Evolutionary conservation across 2,113 vertebrate genomes (phyloP).

Genomic region (Phaetusa simplex): DNA sequence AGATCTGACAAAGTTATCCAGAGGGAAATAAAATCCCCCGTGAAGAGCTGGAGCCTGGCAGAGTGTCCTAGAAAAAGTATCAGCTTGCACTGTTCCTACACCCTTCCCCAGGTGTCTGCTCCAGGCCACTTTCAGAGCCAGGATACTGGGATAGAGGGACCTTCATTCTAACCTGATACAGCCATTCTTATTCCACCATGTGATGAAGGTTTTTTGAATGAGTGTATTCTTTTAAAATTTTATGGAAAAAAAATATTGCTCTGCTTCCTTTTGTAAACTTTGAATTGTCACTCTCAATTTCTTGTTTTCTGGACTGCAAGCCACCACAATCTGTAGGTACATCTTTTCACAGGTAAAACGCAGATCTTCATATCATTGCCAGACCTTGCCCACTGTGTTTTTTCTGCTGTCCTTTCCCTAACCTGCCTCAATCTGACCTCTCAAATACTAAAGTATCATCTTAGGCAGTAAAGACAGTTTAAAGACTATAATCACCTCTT

Average conservation of each 20-base stretch:
- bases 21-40: not conserved
- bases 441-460: not conserved
- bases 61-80: not conserved
- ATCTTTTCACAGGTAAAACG: not conserved
- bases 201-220: not conserved
- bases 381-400: not conserved
- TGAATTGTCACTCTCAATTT: not conserved
- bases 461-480: not conserved
- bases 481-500: not conserved
- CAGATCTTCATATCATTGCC: not conserved
- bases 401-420: not conserved
- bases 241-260: not conserved
- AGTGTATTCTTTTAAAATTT: not conserved
- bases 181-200: not conserved
- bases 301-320: not conserved
- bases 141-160: not conserved
- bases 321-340: not conserved
- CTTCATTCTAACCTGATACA: not conserved
- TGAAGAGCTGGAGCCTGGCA: not conserved
- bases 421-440: not conserved
- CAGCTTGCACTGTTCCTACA: not conserved
- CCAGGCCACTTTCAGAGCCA: not conserved
- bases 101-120: not conserved
- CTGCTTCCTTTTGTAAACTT: not conserved
- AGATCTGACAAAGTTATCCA: not conserved